Evolutionary conservation across 2,797 vertebrate genomes (phyloP).

Genomic region (Myotis vivesi): DNA sequence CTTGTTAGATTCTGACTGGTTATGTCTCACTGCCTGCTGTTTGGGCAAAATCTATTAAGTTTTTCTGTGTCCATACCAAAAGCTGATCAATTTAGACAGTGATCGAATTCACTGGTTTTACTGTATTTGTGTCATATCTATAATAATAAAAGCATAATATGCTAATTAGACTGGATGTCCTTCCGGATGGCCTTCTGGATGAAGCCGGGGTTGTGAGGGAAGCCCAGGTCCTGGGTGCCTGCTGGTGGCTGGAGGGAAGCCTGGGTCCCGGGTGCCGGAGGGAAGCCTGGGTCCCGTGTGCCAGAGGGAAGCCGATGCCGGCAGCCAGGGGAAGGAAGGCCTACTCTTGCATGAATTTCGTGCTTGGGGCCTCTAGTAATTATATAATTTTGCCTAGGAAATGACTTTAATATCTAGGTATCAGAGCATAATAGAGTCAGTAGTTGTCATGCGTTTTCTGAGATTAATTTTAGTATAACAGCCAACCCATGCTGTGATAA

Average conservation of each 20-base stretch:
- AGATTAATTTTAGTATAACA: constrained; percentile 25
- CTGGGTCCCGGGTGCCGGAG: too few relatives aligned
- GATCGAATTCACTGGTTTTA: constrained; percentile 10
- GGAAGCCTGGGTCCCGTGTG: too few relatives aligned
- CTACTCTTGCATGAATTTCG: too few relatives aligned
- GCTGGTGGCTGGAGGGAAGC: too few relatives aligned
- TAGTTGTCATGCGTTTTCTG: constrained; percentile 40
- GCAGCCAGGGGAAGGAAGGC: too few relatives aligned
- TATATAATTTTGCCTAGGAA: constrained; percentile 21
- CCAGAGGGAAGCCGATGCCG: too few relatives aligned
- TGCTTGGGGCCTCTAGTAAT: too few relatives aligned
- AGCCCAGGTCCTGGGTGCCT: too few relatives aligned
- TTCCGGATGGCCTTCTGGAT: too few relatives aligned
- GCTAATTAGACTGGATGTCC: too few relatives aligned
- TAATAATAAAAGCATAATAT: too few relatives aligned
- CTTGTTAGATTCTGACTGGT: not conserved
- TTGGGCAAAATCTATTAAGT: constrained; percentile 14
- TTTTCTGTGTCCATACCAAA: constrained; percentile 1
- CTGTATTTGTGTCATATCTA: not conserved
- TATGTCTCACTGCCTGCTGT: not conserved
- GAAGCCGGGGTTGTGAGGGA: too few relatives aligned
- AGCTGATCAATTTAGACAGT: not conserved
- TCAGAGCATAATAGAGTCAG: constrained; percentile 14
- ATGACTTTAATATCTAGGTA: constrained; percentile 25
- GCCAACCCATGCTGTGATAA: constrained; percentile 38